A percentile compares a stretch with the other conserved stretches of the same genome.
phyloP scores from a whole-genome alignment of 1,140 invertebrate species.

The Zophobas morio region DNA sequence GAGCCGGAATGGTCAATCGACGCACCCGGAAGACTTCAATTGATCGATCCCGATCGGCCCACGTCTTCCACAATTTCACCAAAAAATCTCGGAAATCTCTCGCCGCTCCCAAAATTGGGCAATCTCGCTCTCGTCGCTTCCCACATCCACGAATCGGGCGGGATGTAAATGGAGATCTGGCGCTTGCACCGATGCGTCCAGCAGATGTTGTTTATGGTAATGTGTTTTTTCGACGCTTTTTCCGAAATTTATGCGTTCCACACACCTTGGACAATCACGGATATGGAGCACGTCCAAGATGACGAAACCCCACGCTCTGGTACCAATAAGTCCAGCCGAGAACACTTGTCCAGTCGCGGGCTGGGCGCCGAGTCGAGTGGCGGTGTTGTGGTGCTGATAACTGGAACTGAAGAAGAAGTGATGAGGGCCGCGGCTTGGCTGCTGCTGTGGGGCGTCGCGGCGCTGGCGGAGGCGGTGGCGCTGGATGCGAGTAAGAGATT shows the following conservation, averaged over 20 bases:
- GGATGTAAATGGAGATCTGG: constrained; percentile 5
- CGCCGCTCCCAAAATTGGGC: constrained; percentile 26
- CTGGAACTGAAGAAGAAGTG: no score
- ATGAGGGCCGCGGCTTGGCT: constrained; percentile 11
- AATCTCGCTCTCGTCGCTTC: constrained; percentile 4
- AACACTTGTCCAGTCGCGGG: constrained; percentile 39
- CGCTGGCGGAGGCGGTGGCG: constrained; percentile 11
- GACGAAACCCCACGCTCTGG: constrained; percentile 36
- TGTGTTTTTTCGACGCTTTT: neutral
- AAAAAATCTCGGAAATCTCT: neutral
- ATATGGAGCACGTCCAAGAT: constrained; percentile 35
- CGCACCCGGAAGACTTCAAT: neutral
- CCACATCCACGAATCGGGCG: neutral
- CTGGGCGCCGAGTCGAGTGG: constrained; percentile 30
- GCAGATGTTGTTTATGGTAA: neutral
- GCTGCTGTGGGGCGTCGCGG: constrained; percentile 3
- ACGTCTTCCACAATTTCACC: constrained; percentile 3
- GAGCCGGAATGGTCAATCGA: constrained; percentile 15
- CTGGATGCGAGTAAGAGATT: constrained; percentile 22
- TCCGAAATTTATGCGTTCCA: constrained; percentile 4
- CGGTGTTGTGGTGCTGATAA: neutral
- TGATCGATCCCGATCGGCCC: neutral
- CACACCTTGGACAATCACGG: constrained; percentile 13
- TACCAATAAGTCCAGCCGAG: constrained; percentile 34
- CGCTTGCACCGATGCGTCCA: neutral